A percentile compares a stretch with the other conserved stretches of the same genome.
These are phyloP conservation scores for Meloidogyne chitwoodi DNA, from an alignment of 1,140 invertebrate species.

Conservation along the genomic window DNA sequence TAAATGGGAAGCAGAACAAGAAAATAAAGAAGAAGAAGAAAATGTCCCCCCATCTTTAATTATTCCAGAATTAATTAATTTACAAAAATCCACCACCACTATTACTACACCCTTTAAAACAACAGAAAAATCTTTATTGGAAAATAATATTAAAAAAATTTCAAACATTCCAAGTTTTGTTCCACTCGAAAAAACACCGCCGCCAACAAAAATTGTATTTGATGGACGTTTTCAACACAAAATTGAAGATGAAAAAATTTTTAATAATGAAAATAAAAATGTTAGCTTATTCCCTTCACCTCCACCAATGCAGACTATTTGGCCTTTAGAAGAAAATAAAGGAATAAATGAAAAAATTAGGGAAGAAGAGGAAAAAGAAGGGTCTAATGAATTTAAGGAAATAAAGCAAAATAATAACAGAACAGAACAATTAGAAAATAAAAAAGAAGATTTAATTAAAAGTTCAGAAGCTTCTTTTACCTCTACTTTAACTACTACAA, in stretches of 20 bases:
- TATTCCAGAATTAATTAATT: constrained; percentile 7
- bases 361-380: background rate
- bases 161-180: background rate
- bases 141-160: background rate
- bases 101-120: background rate
- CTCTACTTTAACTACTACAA: background rate
- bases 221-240: background rate
- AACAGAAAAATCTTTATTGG: background rate
- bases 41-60: constrained; percentile 1
- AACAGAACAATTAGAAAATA: background rate
- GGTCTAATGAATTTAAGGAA: background rate
- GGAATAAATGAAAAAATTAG: background rate
- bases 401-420: constrained; percentile 3
- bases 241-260: background rate
- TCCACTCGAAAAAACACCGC: background rate
- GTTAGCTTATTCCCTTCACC: background rate
- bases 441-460: too few relatives aligned
- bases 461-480: too few relatives aligned
- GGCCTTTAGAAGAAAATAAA: background rate
- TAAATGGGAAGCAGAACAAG: background rate
- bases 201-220: background rate
- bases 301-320: background rate
- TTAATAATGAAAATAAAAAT: background rate
- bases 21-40: background rate
- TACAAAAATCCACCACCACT: background rate